These are phyloP conservation scores for Bhutanitis thaidina DNA, from an alignment of 2,888 invertebrate genomes.

Conservation along the genomic window DNA sequence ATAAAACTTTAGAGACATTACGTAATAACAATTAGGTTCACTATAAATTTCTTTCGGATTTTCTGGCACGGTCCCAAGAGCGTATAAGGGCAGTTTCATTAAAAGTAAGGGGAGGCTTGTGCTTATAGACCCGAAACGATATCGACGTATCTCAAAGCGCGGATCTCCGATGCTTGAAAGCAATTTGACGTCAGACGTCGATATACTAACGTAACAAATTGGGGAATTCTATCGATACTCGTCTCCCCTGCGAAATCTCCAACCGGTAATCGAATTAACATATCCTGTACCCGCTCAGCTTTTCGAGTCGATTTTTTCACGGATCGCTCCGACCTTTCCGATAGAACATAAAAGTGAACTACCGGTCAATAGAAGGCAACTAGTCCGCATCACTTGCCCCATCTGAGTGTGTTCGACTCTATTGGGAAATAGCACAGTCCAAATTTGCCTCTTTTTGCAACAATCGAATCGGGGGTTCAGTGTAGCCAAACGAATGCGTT, in stretches of 20 bases:
- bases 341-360: conserved; percentile 55
- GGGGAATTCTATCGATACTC: conserved; percentile 23
- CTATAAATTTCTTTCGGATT: conserved; percentile 5
- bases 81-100: conserved; percentile 11
- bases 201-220: conserved; percentile 16
- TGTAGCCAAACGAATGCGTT: conserved; percentile 7
- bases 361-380: conserved; percentile 44
- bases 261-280: conserved; percentile 52
- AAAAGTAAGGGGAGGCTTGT: conserved; percentile 9
- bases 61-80: background rate
- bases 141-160: conserved; percentile 14
- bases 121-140: conserved; percentile 13
- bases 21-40: background rate
- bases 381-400: conserved; percentile 32
- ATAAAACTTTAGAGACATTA: no score
- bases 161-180: conserved; percentile 15
- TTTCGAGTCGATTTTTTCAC: conserved; percentile 41
- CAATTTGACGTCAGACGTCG: conserved; percentile 8
- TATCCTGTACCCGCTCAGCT: conserved; percentile 43
- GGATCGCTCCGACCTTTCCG: conserved; percentile 52
- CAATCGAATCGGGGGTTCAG: conserved; percentile 16
- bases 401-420: conserved; percentile 21
- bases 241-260: conserved; percentile 22
- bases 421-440: conserved; percentile 26
- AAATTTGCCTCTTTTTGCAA: conserved; percentile 26